phyloP scores from a whole-genome alignment of 1,140 invertebrate species.

The Meloidogyne chitwoodi region DNA sequence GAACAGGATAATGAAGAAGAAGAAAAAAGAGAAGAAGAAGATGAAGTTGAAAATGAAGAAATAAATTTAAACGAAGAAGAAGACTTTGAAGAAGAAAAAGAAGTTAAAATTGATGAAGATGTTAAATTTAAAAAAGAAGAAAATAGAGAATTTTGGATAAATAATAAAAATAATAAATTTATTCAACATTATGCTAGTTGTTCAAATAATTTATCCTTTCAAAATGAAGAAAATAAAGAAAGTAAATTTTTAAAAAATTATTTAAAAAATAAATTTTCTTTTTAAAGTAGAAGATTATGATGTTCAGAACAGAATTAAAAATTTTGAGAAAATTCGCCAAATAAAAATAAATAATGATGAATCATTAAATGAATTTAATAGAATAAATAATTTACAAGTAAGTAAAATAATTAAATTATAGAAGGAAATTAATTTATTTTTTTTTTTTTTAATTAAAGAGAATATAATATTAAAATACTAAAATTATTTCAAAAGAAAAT shows the following conservation, averaged over 20 bases:
- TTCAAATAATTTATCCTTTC: too few species aligned
- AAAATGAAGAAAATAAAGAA: too few species aligned
- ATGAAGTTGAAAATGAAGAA: background rate
- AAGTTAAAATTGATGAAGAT: background rate
- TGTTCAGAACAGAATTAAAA: background rate
- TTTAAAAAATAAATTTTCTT: too few species aligned
- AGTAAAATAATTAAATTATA: too few species aligned
- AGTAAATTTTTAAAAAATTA: too few species aligned
- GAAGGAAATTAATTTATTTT: too few species aligned
- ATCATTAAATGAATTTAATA: background rate
- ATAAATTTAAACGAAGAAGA: background rate
- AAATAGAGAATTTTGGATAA: background rate
- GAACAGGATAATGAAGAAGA: constrained; percentile 42
- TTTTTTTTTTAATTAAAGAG: too few species aligned
- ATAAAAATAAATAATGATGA: background rate
- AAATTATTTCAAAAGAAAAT: too few species aligned
- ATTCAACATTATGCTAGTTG: too few species aligned
- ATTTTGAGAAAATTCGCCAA: background rate
- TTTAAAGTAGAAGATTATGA: background rate
- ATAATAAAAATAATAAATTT: too few species aligned
- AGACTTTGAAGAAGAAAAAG: background rate
- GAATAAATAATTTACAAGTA: background rate
- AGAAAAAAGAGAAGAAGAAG: background rate
- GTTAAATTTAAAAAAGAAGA: background rate
- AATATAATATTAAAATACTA: too few species aligned